These are phyloP conservation scores for Archips crataeganus DNA, from an alignment of 2,888 invertebrate species.

Conservation along the genomic window DNA sequence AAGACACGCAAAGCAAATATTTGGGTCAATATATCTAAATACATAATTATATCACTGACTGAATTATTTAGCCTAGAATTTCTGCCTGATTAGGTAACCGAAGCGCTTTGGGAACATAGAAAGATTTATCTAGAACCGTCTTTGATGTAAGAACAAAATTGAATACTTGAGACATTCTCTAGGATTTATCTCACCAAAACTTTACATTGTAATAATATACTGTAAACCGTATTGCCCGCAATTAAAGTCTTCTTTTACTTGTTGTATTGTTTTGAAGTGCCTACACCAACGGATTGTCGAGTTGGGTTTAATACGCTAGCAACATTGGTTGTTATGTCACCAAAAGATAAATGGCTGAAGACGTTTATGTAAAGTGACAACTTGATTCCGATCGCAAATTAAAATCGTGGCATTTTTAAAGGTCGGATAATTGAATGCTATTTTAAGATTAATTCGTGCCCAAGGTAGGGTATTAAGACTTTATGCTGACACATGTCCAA, in stretches of 20 bases:
- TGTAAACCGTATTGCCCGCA: slow-evolving; percentile 47
- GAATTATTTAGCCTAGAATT: slow-evolving; percentile 17
- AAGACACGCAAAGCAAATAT: slow-evolving; percentile 33
- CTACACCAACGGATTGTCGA: slow-evolving; percentile 47
- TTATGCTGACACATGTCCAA: background rate
- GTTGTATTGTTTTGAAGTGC: background rate
- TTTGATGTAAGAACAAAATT: slow-evolving; percentile 57
- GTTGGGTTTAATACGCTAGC: slow-evolving; percentile 68
- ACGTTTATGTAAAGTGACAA: slow-evolving; percentile 69
- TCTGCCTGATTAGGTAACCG: slow-evolving; percentile 9
- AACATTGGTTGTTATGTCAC: slow-evolving; percentile 73
- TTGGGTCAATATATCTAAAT: slow-evolving; percentile 24
- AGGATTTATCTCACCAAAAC: slow-evolving; percentile 52
- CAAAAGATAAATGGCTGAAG: slow-evolving; percentile 72
- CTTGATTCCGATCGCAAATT: slow-evolving; percentile 61
- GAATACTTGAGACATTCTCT: slow-evolving; percentile 62
- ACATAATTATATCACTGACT: slow-evolving; percentile 9
- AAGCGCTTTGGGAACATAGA: background rate
- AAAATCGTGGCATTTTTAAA: slow-evolving; percentile 21
- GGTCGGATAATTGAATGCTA: slow-evolving; percentile 30
- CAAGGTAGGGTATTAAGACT: slow-evolving; percentile 27
- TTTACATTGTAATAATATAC: background rate
- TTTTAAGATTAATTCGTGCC: slow-evolving; percentile 31
- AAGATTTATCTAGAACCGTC: slow-evolving; percentile 57
- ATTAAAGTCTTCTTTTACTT: slow-evolving; percentile 52